phyloP scores from a whole-genome alignment of 2,113 vertebrate genomes.

The Euleptes europaea region DNA sequence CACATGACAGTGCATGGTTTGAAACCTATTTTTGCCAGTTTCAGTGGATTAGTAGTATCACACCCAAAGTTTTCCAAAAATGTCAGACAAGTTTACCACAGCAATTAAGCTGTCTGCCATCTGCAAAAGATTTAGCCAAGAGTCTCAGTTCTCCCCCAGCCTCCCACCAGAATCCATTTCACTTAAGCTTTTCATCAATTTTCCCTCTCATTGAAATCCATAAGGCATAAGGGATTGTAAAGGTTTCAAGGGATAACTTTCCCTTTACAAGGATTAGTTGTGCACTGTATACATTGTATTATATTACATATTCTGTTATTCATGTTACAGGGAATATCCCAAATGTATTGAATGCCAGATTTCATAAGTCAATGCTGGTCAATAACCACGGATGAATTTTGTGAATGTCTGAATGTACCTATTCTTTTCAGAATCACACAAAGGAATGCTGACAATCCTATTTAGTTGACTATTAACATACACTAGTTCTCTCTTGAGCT shows the following conservation, averaged over 20 bases:
- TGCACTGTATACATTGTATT: constrained; percentile 42
- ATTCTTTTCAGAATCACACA: too few species aligned
- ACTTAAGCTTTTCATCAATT: constrained; percentile 56
- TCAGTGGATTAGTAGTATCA: constrained; percentile 48
- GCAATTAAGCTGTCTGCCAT: constrained; percentile 76
- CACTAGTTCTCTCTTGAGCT: background rate
- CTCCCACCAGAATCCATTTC: constrained; percentile 35
- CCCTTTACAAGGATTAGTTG: constrained; percentile 50
- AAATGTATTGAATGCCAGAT: background rate
- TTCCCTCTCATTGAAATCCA: constrained; percentile 42
- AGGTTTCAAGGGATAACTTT: constrained; percentile 39
- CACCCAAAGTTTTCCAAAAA: constrained; percentile 68
- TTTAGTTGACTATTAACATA: background rate
- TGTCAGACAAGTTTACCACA: constrained; percentile 69
- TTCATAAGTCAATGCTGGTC: background rate
- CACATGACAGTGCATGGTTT: background rate
- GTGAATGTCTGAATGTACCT: background rate
- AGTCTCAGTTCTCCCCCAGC: constrained; percentile 32
- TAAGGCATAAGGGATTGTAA: constrained; percentile 17
- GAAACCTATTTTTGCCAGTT: constrained; percentile 36
- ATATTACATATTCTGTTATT: background rate
- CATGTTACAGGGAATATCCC: background rate
- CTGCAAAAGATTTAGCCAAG: constrained; percentile 64
- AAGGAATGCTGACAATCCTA: background rate
- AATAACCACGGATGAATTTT: background rate